Percentiles rank a stretch among this genome's conserved stretches.
These are phyloP conservation scores for Gymnothorax reevesii DNA, from an alignment of 2,797 vertebrate species.

Conservation along the genomic window DNA sequence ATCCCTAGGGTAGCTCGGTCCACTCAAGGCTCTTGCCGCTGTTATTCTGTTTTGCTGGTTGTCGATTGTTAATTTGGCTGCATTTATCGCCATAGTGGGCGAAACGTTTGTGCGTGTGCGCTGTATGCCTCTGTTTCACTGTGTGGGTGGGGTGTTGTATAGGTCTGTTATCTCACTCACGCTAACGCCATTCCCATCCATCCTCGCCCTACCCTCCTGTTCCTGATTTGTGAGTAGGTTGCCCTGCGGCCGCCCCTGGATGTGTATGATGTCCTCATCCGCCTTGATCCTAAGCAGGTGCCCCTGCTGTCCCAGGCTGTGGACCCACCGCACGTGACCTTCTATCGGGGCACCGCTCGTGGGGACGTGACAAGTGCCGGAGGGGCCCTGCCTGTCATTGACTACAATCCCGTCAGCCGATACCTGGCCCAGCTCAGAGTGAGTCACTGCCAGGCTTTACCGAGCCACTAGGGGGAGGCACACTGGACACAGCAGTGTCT, in stretches of 20 bases:
- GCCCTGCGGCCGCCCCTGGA: slow-evolving; percentile 89
- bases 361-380: slow-evolving; percentile 38
- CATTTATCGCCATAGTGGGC: no score
- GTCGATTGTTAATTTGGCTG: no score
- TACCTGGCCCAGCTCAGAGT: slow-evolving; percentile 88
- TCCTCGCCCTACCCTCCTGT: neutral
- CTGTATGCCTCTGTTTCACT: neutral
- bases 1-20: neutral
- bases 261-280: slow-evolving; percentile 87
- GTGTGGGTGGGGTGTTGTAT: neutral
- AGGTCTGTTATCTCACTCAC: neutral
- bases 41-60: neutral
- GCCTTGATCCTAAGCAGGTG: slow-evolving; percentile 82
- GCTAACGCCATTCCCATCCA: neutral
- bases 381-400: slow-evolving; percentile 80
- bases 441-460: slow-evolving; percentile 46
- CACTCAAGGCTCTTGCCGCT: neutral
- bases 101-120: neutral
- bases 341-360: slow-evolving; percentile 69
- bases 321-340: slow-evolving; percentile 72
- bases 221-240: slow-evolving; percentile 67
- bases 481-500: neutral
- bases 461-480: neutral
- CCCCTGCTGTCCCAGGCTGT: slow-evolving; percentile 81
- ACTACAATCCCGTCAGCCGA: slow-evolving; percentile 85